Evolutionary conservation across 1,140 invertebrate genomes (phyloP).

Genomic region (Heliconius himera): DNA sequence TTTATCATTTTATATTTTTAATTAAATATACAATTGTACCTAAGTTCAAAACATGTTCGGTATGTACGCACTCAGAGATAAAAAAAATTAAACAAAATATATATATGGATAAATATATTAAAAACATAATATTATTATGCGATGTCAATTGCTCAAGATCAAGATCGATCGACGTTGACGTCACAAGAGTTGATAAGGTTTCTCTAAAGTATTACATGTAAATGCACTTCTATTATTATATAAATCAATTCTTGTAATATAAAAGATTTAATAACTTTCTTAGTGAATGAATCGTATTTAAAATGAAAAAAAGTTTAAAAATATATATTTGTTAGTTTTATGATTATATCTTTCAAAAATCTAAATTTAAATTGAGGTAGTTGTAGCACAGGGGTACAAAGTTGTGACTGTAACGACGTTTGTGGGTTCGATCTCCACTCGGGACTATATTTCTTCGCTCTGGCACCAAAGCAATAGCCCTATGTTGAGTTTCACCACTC

Average conservation of each 20-base stretch:
- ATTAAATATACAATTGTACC: too few relatives aligned
- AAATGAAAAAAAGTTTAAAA: background rate
- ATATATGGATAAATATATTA: background rate
- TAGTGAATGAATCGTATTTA: background rate
- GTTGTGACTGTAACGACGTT: too few relatives aligned
- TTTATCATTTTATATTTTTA: too few relatives aligned
- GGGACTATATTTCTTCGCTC: too few relatives aligned
- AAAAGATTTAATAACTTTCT: background rate
- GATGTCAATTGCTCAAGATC: slow-evolving; percentile 16
- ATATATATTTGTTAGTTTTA: background rate
- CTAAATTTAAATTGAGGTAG: too few relatives aligned
- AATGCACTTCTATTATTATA: slow-evolving; percentile 19
- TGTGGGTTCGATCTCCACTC: too few relatives aligned
- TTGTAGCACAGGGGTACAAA: too few relatives aligned
- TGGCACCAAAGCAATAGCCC: too few relatives aligned
- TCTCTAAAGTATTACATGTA: slow-evolving; percentile 1
- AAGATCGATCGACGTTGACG: slow-evolving; percentile 21
- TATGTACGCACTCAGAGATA: background rate
- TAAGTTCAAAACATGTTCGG: background rate
- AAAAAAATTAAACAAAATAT: background rate
- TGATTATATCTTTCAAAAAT: too few relatives aligned
- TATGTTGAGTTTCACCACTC: too few relatives aligned
- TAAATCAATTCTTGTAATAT: slow-evolving; percentile 9
- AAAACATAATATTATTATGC: slow-evolving; percentile 6
- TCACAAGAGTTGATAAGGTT: slow-evolving; percentile 25